Conservation (phyloP, 2,888 invertebrate species). For the Merodon equestris region DNA sequence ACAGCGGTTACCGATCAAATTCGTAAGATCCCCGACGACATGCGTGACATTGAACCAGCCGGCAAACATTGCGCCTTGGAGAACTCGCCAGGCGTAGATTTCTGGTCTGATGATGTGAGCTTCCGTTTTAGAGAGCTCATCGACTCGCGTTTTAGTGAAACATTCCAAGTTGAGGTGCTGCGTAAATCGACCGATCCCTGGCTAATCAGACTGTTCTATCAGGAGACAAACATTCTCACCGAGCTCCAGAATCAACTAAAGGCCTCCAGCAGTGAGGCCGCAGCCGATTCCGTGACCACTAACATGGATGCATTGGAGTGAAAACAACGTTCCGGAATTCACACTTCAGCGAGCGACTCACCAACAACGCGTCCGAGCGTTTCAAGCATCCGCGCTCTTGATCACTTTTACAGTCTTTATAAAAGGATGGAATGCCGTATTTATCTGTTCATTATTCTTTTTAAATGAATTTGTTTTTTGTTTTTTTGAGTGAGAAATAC, state of each 20-base stretch:
- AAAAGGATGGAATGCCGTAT: constrained; percentile 33
- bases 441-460: constrained; percentile 29
- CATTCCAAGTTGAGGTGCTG: constrained; percentile 75
- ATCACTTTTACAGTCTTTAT: constrained; percentile 60
- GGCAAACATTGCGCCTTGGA: constrained; percentile 83
- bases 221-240: constrained; percentile 74
- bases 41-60: constrained; percentile 80
- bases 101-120: constrained; percentile 83
- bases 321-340: constrained; percentile 7
- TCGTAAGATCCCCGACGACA: constrained; percentile 81
- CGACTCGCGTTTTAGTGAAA: constrained; percentile 82
- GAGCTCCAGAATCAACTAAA: constrained; percentile 71
- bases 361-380: constrained; percentile 13
- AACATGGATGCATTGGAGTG: constrained; percentile 34
- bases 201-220: constrained; percentile 76
- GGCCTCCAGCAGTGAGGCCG: constrained; percentile 25
- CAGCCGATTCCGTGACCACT: constrained; percentile 35
- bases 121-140: constrained; percentile 84
- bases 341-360: constrained; percentile 12
- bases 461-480: constrained; percentile 37
- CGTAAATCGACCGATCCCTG: constrained; percentile 59
- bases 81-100: constrained; percentile 51
- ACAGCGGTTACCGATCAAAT: constrained; percentile 81
- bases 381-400: constrained; percentile 49
- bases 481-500: constrained; percentile 52